Base-by-base conservation (phyloP, 2,113 vertebrate genomes). In the Perca flavescens region DNA sequence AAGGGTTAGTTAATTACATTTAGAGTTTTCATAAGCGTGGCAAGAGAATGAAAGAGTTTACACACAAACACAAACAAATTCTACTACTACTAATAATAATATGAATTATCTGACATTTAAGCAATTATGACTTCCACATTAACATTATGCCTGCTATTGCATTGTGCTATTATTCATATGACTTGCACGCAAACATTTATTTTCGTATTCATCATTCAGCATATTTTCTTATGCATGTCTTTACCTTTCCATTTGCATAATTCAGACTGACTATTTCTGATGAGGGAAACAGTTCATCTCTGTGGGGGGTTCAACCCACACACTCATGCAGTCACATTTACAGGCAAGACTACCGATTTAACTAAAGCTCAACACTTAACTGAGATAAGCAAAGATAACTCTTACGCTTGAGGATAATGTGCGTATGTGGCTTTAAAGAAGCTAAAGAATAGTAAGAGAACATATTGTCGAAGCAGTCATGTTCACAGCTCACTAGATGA, bases 1-100 rank as follows among this genome's bases (percentile, higher is more conserved):
- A 66, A 75, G 60, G 50, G 80, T 88, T 79, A 90, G 86, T 89
- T 77, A 60, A 68, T 82, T 74, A 47, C 9, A 89, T 69, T 75
- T 46, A 74, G 75, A 72, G 46, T 49, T 83, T 43, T 74, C 22
- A 19, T 61, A 46, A 11, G n/a, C 13, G 3, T 65, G 64, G 34
- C 53, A 61, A 47, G 12, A 67, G 36, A 67, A 34, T 22, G 57
- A 60, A 49, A 17, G 11, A 53, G 5, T 34, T 4, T 5, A 54
- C 25, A 73, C 40, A 75, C 34, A 74, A 22, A 71, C 22, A 71
- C 22, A 73, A 28, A 57, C 17, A 77, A 77, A 12, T 36, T 57
- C 1, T 1, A 28, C 13, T 49, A n/a, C 34, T 43, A 11, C 10
- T 43, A 43, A 1, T 43, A 43, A 11, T 43, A 43, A 43, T 43